phyloP scores from a whole-genome alignment of 2,888 invertebrate species.

The Chrysolina oricalcia region DNA sequence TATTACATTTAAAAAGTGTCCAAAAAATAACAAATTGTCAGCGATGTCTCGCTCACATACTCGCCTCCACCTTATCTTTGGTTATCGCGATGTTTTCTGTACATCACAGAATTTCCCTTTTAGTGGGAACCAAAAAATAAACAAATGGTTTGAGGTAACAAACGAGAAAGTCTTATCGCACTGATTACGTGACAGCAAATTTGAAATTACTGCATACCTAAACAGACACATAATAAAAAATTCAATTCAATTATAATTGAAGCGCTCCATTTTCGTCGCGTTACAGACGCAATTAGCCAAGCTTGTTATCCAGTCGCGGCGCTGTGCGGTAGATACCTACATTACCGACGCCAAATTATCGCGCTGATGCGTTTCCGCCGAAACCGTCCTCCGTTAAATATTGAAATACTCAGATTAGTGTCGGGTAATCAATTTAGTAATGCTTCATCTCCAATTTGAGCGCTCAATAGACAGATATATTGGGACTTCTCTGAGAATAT shows the following conservation, averaged over 20 bases:
- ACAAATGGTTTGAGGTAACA: not conserved
- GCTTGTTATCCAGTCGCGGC: constrained; percentile 31
- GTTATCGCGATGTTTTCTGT: too few relatives aligned
- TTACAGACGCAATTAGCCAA: constrained; percentile 33
- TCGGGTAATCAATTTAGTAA: not conserved
- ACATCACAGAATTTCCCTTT: too few relatives aligned
- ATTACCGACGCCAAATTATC: constrained; percentile 28
- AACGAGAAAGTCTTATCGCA: not conserved
- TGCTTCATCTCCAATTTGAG: not conserved
- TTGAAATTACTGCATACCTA: not conserved
- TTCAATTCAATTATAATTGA: not conserved
- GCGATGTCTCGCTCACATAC: too few relatives aligned
- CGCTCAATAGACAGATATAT: not conserved
- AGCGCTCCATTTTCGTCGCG: not conserved
- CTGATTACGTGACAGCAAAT: not conserved
- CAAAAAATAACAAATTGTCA: too few relatives aligned
- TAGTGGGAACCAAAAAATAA: too few relatives aligned
- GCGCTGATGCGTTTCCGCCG: constrained; percentile 37
- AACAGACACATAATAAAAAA: constrained; percentile 29
- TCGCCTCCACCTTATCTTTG: too few relatives aligned
- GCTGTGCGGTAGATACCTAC: constrained; percentile 22
- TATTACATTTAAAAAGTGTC: too few relatives aligned
- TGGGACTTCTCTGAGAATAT: not conserved
- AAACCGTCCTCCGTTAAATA: constrained; percentile 34
- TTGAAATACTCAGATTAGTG: constrained; percentile 30